Conservation (phyloP, 2,888 invertebrate species). For the Aplocera efformata region DNA sequence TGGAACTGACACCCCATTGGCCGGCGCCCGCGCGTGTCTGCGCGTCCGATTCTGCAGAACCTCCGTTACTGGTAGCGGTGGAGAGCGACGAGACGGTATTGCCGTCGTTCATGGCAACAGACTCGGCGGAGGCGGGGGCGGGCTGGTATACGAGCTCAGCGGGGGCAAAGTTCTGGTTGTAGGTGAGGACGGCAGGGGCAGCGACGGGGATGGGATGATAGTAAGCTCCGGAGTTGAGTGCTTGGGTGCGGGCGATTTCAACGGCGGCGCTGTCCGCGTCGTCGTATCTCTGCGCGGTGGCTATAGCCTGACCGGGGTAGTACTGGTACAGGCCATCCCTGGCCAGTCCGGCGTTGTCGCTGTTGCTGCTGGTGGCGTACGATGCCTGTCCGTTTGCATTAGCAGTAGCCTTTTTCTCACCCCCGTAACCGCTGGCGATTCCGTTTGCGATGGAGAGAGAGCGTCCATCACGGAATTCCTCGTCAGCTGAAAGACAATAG, state of each 20-base stretch:
- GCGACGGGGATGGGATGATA: constrained; percentile 55
- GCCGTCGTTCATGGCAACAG: constrained; percentile 48
- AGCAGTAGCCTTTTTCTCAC: constrained; percentile 46
- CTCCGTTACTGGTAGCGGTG: constrained; percentile 49
- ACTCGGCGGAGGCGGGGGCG: constrained; percentile 45
- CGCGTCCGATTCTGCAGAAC: constrained; percentile 53
- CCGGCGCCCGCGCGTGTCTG: constrained; percentile 46
- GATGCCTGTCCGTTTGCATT: constrained; percentile 41
- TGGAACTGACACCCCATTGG: constrained; percentile 45
- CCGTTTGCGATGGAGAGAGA: constrained; percentile 53
- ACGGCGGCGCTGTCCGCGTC: constrained; percentile 20
- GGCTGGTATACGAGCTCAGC: constrained; percentile 28
- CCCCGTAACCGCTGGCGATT: constrained; percentile 45
- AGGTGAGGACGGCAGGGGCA: constrained; percentile 55
- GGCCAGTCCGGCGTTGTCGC: constrained; percentile 32
- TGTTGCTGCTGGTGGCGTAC: constrained; percentile 44
- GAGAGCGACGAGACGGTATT: constrained; percentile 47
- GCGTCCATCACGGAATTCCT: constrained; percentile 59
- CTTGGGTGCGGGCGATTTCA: constrained; percentile 31
- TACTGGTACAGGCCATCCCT: constrained; percentile 39
- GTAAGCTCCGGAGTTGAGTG: constrained; percentile 36
- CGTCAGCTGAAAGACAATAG: constrained; percentile 39
- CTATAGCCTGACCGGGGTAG: constrained; percentile 48
- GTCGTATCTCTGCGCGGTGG: constrained; percentile 46
- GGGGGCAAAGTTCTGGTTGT: constrained; percentile 55